Base-by-base conservation (phyloP, 2,113 vertebrate species). In the Nymphicus hollandicus region DNA sequence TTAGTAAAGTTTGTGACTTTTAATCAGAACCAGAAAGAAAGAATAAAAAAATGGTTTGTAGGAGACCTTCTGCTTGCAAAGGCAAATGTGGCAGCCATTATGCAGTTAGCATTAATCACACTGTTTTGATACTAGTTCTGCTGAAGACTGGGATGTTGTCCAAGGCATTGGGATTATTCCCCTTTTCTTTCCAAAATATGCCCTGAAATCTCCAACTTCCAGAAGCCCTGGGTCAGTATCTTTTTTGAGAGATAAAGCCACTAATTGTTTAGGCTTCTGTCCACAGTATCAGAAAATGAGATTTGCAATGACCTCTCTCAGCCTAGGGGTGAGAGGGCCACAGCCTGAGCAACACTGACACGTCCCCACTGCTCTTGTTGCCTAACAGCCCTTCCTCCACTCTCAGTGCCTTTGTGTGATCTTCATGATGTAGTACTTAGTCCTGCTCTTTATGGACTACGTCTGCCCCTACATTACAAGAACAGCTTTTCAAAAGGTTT, bases 151-250 rank as follows among this genome's bases (percentile, higher is more conserved):
- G 77, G 91, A 92, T 41, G 44, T 47, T 66, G 66, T 68, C 65
- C 81, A 85, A 87, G 28, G 22, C 70, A 80, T 10, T 69, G 19
- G 68, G 71, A 37, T 95, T 92, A 81, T 79, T 96, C 44, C 29
- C 33, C 49, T 82, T 88, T 78, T 85, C 53, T 82, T 94, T 86
- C 55, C 28, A 90, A 93, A 94, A 95, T 88, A 69, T n/a, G 35
- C 49, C 31, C 66, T 82, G 71, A 89, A 95, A 87, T 55, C 37
- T 89, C 87, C 35, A 90, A 71, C 77, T 88, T 91, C 46, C 64
- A 84, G 80, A 93, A 91, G 29, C 31, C 33, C 23, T 69, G 31
- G 24, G 66, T 90, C 63, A 76, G 11, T 43, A 69, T 85, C 63
- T 73, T 72, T 6, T 91, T 79, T 4, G 1, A 93, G 56, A 74